A percentile compares a stretch with the other conserved stretches of the same genome.
phyloP scores from a whole-genome alignment of 2,888 invertebrate species.

The Noctua comes region DNA sequence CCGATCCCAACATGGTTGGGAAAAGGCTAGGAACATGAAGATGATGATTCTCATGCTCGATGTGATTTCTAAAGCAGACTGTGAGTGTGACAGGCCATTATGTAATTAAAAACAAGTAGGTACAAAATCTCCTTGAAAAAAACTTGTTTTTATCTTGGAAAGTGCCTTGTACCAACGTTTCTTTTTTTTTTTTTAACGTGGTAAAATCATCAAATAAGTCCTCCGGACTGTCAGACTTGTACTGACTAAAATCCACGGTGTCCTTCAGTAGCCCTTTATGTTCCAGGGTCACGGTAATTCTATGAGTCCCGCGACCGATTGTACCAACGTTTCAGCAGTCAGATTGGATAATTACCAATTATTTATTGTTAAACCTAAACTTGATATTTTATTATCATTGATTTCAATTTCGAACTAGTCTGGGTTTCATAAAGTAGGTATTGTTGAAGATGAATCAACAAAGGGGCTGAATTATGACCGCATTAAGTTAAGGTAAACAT shows the following conservation, averaged over 20 bases:
- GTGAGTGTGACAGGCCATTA: too few relatives aligned
- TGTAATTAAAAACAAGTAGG: too few relatives aligned
- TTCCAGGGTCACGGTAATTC: too few relatives aligned
- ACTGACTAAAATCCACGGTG: too few relatives aligned
- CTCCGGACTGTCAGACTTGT: too few relatives aligned
- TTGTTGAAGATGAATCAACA: conserved; percentile 2
- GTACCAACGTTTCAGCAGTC: not conserved
- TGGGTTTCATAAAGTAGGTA: not conserved
- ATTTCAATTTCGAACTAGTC: not conserved
- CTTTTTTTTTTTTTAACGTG: too few relatives aligned
- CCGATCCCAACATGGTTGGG: not conserved
- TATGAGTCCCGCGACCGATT: too few relatives aligned
- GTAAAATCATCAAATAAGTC: too few relatives aligned
- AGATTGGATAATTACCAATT: not conserved
- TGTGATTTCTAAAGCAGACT: too few relatives aligned
- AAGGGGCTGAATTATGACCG: conserved; percentile 1
- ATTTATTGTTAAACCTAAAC: not conserved
- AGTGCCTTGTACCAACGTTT: not conserved
- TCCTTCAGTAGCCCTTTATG: too few relatives aligned
- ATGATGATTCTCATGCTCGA: not conserved
- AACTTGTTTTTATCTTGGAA: not conserved
- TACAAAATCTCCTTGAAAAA: too few relatives aligned
- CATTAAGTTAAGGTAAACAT: conserved; percentile 4
- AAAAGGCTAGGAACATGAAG: not conserved
- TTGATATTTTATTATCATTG: not conserved